Evolutionary conservation across 2,113 vertebrate genomes (phyloP), one percentile per base, ranked within the genome.

Genomic region (Prinia subflava): DNA sequence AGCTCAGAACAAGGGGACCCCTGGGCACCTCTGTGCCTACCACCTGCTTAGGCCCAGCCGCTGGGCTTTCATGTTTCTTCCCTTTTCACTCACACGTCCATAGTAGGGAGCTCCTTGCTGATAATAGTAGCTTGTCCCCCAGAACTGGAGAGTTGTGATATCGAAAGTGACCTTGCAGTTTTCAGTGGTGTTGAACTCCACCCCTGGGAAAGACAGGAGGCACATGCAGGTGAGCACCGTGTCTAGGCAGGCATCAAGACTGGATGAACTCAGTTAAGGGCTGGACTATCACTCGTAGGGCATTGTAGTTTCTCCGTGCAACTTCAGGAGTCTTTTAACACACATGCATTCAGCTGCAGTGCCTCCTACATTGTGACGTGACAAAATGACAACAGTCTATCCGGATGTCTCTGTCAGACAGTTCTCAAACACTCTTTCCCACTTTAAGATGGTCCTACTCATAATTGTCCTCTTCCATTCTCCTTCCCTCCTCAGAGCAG

Each of bases 31-130:
- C 69, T 50, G 21, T 82, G 17, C 31, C 47, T 1, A 2, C 20
- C 9, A 25, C 10, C 5, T 8, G 15, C 21, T 68, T 21, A 46
- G 15, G 35, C 19, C 18, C 69, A 78, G 35, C 19, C 13, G 2
- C 21, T 35, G 28, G 37, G 11, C 11, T 82, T 91, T 47, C 47
- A 3, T 17, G 6, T 78, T 92, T 75, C 53, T 71, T 30, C 6
- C 12, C 21, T 71, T 37, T 75, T 78, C 37, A 79, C 95, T 96
- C 92, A 97, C 96, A 49, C 62, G 94, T 64, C 96, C 96, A n/a
- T 94, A 92, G 71, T 95, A 96, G 55, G 96, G 97, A 73, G 91
- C 83, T 83, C 97, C 96, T 70, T 95, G 94, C 90, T 96, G 96
- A 41, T 96, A 96, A 57, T 78, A 97, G 75, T 83, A 87, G 53